Evolutionary conservation across 2,797 vertebrate genomes (phyloP), one percentile per base, ranked within the genome.

Genomic region (Carduelis carduelis): DNA sequence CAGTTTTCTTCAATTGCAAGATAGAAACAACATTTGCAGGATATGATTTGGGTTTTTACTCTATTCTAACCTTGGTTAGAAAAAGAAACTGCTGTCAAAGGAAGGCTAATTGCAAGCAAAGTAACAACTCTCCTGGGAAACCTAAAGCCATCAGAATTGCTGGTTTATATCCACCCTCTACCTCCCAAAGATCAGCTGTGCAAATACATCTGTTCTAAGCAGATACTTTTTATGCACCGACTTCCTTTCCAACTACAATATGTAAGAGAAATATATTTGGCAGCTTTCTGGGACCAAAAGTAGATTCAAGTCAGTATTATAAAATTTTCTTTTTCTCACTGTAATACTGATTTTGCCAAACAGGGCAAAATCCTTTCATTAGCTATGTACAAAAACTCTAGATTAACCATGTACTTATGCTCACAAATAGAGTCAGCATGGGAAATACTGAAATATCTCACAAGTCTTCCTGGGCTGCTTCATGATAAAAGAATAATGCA

Each of bases 151-250:
- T 76, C 59, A 64, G 66, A 94, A 87, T 77, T 90, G 59, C 77
- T 95, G 83, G 70, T 90, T 96, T 91, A 96, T 93, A 82, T 84
- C 49, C 68, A 94, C 70, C 21, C 65, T 91, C 52, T 86, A 93
- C 93, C 85, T 84, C 92, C 89, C 83, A 90, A 74, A 76, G 66
- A 93, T 96, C 96, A 95, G 95, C 96, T 97, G 96, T 93, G 43
- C 85, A 96, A 97, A 96, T 87, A 95, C 85, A 95, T 94, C 91
- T 96, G 91, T 79, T 96, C 85, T 35, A 77, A 77, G 77, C 80
- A 90, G 52, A 90, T 70, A 79, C 34, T 79, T 96, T 92, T 92
- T 81, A 92, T 30, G 63, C 47, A 66, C 50, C 0, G 0, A 89
- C 87, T 96, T 96, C 92, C 96, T 92, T 93, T 97, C 93, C 93